Percentiles rank a stretch among this genome's conserved stretches.
phyloP scores from a whole-genome alignment of 2,113 vertebrate genomes.

The Crotalus tigris region DNA sequence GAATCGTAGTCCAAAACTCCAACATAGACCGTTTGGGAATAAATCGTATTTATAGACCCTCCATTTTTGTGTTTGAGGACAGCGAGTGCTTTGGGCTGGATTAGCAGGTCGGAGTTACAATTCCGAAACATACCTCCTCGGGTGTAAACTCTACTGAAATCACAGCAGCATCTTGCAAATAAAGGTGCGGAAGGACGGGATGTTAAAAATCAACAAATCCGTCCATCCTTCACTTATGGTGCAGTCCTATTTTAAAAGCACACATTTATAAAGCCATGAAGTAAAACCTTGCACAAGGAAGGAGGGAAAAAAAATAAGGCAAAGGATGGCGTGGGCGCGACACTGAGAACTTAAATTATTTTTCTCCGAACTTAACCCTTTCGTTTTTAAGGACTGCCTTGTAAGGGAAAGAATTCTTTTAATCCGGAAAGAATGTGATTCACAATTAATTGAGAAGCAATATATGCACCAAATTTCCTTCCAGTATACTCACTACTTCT shows the following conservation, averaged over 20 bases:
- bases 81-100: neutral
- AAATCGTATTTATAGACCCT: neutral
- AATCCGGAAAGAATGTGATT: neutral
- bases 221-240: neutral
- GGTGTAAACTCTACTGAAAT: neutral
- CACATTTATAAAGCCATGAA: neutral
- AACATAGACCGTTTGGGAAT: neutral
- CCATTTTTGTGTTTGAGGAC: neutral
- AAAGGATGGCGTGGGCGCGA: neutral
- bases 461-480: neutral
- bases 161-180: neutral
- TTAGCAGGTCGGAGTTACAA: neutral
- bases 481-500: neutral
- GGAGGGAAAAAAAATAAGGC: neutral
- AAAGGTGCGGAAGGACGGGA: neutral
- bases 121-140: neutral
- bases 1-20: constrained; percentile 40
- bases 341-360: neutral
- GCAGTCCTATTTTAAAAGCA: neutral
- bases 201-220: neutral
- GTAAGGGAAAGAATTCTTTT: neutral
- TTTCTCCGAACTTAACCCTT: neutral
- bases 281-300: neutral
- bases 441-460: neutral
- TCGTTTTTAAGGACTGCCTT: neutral